Evolutionary conservation across 1,140 invertebrate genomes (phyloP).

Genomic region (Sarcophaga bullata): DNA sequence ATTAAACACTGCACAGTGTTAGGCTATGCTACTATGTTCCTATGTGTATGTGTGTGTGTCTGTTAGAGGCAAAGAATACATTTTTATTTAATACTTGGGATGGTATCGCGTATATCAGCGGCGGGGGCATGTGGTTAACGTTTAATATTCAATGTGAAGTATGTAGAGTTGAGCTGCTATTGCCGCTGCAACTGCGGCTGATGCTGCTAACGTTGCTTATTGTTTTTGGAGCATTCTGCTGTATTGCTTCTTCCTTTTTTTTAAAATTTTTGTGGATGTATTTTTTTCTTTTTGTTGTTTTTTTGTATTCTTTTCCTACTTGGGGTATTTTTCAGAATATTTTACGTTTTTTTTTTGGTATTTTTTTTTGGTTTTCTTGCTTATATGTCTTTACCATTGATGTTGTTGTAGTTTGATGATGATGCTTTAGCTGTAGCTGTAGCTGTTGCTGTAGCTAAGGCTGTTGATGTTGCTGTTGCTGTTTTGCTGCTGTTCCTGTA

Average conservation of each 20-base stretch:
- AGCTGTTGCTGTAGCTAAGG: slow-evolving; percentile 41
- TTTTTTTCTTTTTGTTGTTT: not conserved
- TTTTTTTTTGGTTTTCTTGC: slow-evolving; percentile 4
- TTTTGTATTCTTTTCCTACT: slow-evolving; percentile 44
- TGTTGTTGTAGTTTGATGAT: slow-evolving; percentile 17
- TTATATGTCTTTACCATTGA: slow-evolving; percentile 38
- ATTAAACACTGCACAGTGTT: not conserved
- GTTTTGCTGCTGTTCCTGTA: slow-evolving; percentile 7
- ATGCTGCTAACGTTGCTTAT: slow-evolving; percentile 47
- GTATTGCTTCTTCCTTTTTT: not conserved
- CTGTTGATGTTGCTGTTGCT: slow-evolving; percentile 51
- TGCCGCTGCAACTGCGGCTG: not conserved
- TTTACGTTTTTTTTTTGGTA: too few species aligned
- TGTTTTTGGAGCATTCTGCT: not conserved
- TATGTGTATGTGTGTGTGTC: not conserved
- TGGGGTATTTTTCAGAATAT: not conserved
- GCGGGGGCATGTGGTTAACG: slow-evolving; percentile 33
- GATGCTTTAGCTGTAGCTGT: slow-evolving; percentile 34
- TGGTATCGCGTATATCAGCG: slow-evolving; percentile 34
- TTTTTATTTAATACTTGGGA: slow-evolving; percentile 39
- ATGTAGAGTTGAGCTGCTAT: not conserved
- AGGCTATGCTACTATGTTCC: not conserved
- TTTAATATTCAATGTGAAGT: slow-evolving; percentile 26
- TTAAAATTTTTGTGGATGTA: not conserved
- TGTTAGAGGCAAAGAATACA: not conserved